These are phyloP conservation scores for Eugnorisma glareosa DNA, from an alignment of 2,888 invertebrate species.

Conservation along the genomic window DNA sequence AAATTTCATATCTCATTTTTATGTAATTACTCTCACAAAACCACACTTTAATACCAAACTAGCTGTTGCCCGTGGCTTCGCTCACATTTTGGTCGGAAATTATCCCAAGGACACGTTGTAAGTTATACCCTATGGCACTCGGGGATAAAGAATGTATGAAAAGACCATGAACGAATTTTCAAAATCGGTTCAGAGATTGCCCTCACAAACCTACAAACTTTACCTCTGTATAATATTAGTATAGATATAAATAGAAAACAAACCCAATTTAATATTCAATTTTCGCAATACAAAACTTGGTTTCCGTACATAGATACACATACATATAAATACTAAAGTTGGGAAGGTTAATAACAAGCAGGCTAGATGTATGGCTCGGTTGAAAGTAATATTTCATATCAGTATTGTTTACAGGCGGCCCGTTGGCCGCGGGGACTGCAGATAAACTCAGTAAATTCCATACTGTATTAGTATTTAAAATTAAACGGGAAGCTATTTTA, in stretches of 20 bases:
- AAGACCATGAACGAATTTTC: no score
- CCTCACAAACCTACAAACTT: no score
- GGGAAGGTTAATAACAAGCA: conserved; percentile 73
- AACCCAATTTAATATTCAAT: conserved; percentile 57
- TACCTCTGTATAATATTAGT: no score
- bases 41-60: conserved; percentile 7
- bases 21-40: not conserved
- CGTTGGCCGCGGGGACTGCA: conserved; percentile 74
- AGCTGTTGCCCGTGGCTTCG: no score
- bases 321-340: conserved; percentile 67
- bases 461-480: conserved; percentile 68
- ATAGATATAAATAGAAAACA: conserved; percentile 41
- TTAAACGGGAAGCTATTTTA: conserved; percentile 60
- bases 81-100: no score
- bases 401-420: conserved; percentile 79
- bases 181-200: no score
- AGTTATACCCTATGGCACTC: no score
- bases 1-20: not conserved
- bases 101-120: no score
- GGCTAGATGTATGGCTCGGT: conserved; percentile 75
- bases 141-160: no score
- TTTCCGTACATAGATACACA: conserved; percentile 49
- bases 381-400: conserved; percentile 81
- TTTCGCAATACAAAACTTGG: conserved; percentile 59
- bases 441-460: conserved; percentile 71